These are phyloP conservation scores for Trididemnum clinides DNA, from an alignment of 23 tunicate genomes.

Conservation along the genomic window DNA sequence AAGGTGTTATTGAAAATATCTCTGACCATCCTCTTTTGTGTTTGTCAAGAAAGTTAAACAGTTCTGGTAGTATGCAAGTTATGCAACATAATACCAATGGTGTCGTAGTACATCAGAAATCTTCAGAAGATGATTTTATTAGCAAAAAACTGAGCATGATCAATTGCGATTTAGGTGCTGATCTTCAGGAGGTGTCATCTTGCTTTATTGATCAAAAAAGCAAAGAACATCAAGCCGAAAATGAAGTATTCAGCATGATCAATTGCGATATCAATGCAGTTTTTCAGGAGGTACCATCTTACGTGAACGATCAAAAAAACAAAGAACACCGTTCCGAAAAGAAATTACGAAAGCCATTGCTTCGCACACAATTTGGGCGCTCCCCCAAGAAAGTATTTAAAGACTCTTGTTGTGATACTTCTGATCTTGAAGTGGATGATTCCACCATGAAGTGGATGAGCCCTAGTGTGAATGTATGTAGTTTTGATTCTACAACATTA, in stretches of 20 bases:
- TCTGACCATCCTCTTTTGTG: too few species aligned
- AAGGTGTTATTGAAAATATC: too few species aligned
- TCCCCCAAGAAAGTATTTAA: conserved; percentile 17
- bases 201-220: background rate
- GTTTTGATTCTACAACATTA: background rate
- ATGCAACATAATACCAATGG: background rate
- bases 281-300: too few species aligned
- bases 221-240: background rate
- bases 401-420: conserved; percentile 17
- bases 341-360: background rate
- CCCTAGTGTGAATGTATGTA: background rate
- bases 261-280: background rate
- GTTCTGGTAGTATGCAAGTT: too few species aligned
- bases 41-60: background rate
- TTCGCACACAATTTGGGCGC: conserved; percentile 12
- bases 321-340: too few species aligned
- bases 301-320: too few species aligned
- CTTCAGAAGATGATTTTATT: background rate
- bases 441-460: conserved; percentile 2
- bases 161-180: background rate
- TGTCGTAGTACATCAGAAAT: background rate
- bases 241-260: background rate
- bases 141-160: background rate
- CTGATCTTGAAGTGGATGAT: background rate
- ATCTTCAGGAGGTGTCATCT: background rate